Conservation (phyloP, 2,888 invertebrate genomes). For the Caradrina kadenii region DNA sequence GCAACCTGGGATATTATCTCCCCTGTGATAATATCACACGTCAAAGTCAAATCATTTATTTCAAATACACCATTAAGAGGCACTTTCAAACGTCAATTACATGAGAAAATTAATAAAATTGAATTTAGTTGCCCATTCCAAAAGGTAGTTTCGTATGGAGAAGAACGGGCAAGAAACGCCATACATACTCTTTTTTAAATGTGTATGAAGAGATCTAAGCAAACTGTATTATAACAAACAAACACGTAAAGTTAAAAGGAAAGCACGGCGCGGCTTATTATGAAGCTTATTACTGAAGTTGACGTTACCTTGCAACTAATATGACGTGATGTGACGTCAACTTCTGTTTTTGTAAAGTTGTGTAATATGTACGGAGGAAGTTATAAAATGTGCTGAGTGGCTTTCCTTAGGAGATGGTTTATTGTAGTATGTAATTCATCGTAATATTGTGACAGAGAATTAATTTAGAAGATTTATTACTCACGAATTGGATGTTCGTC, state of each 20-base stretch:
- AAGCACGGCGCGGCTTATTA: slow-evolving; percentile 31
- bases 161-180: too few relatives aligned
- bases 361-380: slow-evolving; percentile 12
- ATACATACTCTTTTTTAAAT: too few relatives aligned
- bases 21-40: too few relatives aligned
- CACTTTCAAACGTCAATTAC: too few relatives aligned
- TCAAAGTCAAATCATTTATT: too few relatives aligned
- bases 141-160: too few relatives aligned
- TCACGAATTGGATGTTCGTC: too few relatives aligned
- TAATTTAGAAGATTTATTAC: too few relatives aligned
- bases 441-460: neutral
- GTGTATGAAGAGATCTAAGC: slow-evolving; percentile 23
- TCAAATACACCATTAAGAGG: too few relatives aligned
- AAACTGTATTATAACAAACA: slow-evolving; percentile 25
- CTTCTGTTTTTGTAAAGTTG: slow-evolving; percentile 41
- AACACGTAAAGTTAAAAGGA: slow-evolving; percentile 42
- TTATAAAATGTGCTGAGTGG: slow-evolving; percentile 17
- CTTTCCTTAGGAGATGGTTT: slow-evolving; percentile 2
- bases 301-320: slow-evolving; percentile 52
- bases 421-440: slow-evolving; percentile 4
- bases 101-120: too few relatives aligned
- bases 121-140: too few relatives aligned
- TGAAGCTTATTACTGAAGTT: slow-evolving; percentile 52
- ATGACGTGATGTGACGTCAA: slow-evolving; percentile 33
- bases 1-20: too few relatives aligned